Evolutionary conservation across 2,113 vertebrate species (phyloP), one percentile per base, ranked within the genome.

Genomic region (Sialia sialis): DNA sequence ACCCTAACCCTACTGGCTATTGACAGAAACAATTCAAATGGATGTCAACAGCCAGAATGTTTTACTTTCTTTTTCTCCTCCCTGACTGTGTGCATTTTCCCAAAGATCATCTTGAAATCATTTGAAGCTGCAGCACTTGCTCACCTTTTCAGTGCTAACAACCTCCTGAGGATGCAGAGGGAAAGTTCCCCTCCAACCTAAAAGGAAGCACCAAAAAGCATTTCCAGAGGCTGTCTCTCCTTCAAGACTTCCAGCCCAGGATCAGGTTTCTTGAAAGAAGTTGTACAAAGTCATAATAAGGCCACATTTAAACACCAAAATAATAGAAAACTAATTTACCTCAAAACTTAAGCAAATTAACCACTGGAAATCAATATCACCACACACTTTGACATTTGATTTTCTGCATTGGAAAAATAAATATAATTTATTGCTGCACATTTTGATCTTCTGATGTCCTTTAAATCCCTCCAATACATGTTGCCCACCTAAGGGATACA

Each of bases 1-100:
- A 6, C 0, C 12, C 19, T 44, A 67, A 18, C 25, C 5, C 20
- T 30, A 30, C 32, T 46, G 25, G 0, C 18, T 41, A 5, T 51
- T 67, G 22, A 32, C 22, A 92, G 38, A 81, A 90, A 49, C 19
- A 30, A 16, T 59, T 69, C 26, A 69, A 59, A 64, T 34, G 22
- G 6, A 7, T 51, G 49, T 32, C 63, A 81, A 54, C 7, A 84
- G 15, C 7, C 29, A 30, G 26, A 41, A 80, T 1, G 2, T 54
- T 69, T 64, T 43, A 13, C 4, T 38, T 68, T 30, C 14, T 52
- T 30, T 52, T 30, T 30, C 27, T 52, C 27, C 51, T 52, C 27
- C 27, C 51, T 52, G 51, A 11, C 49, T 27, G 26, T 6, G 6
- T 51, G 15, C 8, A 34, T 52, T n/a, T 91, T 79, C 39, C 13